Evolutionary conservation across 2,797 vertebrate species (phyloP).

Genomic region (Acrossocheilus fasciatus): DNA sequence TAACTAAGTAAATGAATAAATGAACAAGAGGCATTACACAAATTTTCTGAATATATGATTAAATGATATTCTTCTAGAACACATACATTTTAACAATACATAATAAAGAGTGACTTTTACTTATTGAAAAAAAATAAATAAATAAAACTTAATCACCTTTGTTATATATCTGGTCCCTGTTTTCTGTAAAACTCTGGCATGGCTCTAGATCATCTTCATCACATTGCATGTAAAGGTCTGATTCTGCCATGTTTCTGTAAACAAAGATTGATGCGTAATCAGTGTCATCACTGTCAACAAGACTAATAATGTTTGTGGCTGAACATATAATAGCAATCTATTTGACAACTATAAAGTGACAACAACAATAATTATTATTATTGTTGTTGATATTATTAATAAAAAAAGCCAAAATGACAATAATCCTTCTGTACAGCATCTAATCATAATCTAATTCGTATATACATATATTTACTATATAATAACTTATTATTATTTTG

Average conservation of each 20-base stretch:
- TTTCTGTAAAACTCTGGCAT: conserved; percentile 76
- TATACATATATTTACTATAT: too few relatives aligned
- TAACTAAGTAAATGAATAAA: not conserved
- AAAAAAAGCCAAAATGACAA: too few relatives aligned
- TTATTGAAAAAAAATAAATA: too few relatives aligned
- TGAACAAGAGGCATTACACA: not conserved
- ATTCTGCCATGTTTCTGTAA: conserved; percentile 81
- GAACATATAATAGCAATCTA: not conserved
- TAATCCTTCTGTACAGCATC: not conserved
- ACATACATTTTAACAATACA: not conserved
- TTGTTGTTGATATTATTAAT: not conserved
- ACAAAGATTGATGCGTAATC: not conserved
- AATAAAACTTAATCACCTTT: conserved; percentile 28
- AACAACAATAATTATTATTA: not conserved
- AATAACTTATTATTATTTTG: not conserved
- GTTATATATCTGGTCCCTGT: not conserved
- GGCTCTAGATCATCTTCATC: conserved; percentile 89
- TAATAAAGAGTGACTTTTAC: not conserved
- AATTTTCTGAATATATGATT: not conserved
- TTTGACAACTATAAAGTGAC: not conserved
- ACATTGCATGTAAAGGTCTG: conserved; percentile 88
- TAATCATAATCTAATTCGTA: not conserved
- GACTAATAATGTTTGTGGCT: not conserved
- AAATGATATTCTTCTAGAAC: not conserved
- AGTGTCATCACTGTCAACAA: not conserved